Evolutionary conservation across 1,140 invertebrate genomes (phyloP), one percentile per base, ranked within the genome.

Genomic region (Caerostris darwini): DNA sequence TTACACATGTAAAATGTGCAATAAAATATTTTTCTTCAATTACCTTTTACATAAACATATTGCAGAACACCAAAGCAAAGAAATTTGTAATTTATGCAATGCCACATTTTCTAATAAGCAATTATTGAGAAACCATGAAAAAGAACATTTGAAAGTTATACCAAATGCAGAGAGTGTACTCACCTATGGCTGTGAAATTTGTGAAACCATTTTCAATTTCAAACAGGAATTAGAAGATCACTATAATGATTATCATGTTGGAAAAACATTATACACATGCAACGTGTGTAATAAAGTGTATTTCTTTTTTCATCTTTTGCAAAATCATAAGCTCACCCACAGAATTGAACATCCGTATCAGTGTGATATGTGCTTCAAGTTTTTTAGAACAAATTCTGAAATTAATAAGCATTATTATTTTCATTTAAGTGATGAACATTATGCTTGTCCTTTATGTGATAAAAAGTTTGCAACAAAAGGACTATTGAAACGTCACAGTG

Each of bases 281-380:
- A 57, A 17, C 19, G 8, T 90, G 8, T 90, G 69, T 12, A 56
- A 56, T 12, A 34, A 90, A 90, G 53, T 1, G 3, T 77, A 77
- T 71, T 90, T 77, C 17, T 61, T 90, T 77, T 77, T 57, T 57
- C 69, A 90, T 77, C 86, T 88, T 54, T 64, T 71, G 34, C 54
- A 69, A 12, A 56, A 90, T 7, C 88, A 90, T 58, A 90, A 90
- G 14, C 10, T 7, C 4, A 57, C 53, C 14, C 88, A 90, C 53
- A 77, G 14, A 12, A 50, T 54, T 10, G 54, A 71, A n/a, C 34
- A 58, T 17, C 3, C 50, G 3, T 57, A 19, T 57, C 19, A 19
- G 2, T 90, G 88, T 58, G 67, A 77, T 14, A 14, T 57, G 14
- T 90, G 88, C 54, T 61, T 34, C 3, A 71, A 59, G 14, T 50